These are phyloP conservation scores for Geococcyx californianus DNA, from an alignment of 2,113 vertebrate species.

Conservation along the genomic window DNA sequence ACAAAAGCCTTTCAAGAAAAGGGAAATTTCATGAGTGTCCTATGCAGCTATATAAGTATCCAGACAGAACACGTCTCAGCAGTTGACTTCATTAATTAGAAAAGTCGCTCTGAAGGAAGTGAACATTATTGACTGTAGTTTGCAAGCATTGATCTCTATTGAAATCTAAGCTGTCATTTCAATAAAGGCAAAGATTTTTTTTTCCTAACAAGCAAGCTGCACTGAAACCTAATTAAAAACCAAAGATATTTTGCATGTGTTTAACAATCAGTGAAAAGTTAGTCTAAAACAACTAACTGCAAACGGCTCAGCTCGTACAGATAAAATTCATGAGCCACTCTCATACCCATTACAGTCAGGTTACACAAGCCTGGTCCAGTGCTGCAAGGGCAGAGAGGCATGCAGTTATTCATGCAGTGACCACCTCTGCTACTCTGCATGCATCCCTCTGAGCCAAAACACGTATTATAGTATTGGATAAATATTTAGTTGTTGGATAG, in stretches of 20 bases:
- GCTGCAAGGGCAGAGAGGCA: accelerated
- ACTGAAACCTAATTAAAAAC: background rate
- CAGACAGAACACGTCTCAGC: background rate
- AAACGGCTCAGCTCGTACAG: background rate
- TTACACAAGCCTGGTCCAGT: no score
- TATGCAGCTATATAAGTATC: background rate
- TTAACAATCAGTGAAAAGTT: background rate
- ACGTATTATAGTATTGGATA: background rate
- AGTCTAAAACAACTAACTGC: background rate
- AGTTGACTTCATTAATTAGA: background rate
- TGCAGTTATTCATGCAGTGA: accelerated
- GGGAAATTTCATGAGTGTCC: background rate
- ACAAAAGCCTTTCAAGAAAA: background rate
- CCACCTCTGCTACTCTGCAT: background rate
- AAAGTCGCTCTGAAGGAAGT: background rate
- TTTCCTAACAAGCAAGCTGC: background rate
- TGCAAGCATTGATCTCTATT: background rate
- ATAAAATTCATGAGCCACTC: background rate
- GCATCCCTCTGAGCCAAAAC: background rate
- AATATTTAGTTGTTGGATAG: background rate
- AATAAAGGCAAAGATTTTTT: background rate
- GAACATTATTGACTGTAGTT: background rate
- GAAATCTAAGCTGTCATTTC: background rate
- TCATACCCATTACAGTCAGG: accelerated
- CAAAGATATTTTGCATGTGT: background rate